Base-by-base conservation (phyloP, 2,797 vertebrate genomes). In the Staurois parvus region DNA sequence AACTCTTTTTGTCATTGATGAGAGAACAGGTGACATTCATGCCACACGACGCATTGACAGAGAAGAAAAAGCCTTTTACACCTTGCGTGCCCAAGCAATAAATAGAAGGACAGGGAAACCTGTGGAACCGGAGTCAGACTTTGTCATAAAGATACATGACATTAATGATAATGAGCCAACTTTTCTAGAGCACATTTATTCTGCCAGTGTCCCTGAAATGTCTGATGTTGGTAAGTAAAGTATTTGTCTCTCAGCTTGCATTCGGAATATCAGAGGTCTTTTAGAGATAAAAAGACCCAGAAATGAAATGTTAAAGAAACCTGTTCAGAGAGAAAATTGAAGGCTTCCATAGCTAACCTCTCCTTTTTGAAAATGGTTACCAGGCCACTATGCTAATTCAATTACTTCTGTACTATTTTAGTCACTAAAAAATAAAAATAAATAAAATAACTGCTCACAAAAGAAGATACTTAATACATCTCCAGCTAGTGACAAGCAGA, bases 91-190 rank as follows among this genome's bases (percentile, higher is more conserved):
- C 85, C 97, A 97, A 89, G 98, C 96, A 77, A 95, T 99, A 90
- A 96, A 98, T 79, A 96, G 96, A 92, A 93, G 93, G 92, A 97
- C 97, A 85, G 93, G 96, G 85, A 93, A 92, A 88, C 95, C 96
- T 59, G 96, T 99, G 88, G 98, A 99, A 93, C 97, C 97, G 1
- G 95, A 97, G 88, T 98, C 97, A 1, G 96, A 98, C 90, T 99
- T 99, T 95, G 95, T 97, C 93, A 98, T 99, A 93, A 99, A 99
- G 94, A 98, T 99, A 93, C 98, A 99, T 76, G 98, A 99, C 91
- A 98, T 99, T 91, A 99, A 99, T 84, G 98, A 99, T 94, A 99
- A 99, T 64, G 98, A 97, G 87, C 98, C 97, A 34, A 96, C 95
- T 0, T 99, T 99, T 92, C 96, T 95, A 56, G 96, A 95, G 91